Evolutionary conservation across 2,888 invertebrate genomes (phyloP).

Genomic region (Helicoverpa assulta): DNA sequence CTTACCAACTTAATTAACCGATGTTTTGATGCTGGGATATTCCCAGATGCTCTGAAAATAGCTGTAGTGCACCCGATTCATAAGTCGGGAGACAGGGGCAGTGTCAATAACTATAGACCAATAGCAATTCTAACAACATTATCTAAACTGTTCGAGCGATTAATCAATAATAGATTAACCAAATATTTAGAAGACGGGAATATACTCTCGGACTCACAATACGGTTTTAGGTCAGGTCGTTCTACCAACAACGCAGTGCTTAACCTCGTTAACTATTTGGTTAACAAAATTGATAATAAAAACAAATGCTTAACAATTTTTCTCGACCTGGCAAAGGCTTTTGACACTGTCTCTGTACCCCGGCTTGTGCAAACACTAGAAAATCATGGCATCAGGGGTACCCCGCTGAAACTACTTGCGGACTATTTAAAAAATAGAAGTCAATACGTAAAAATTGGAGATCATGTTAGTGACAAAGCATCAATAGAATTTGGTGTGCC

Average conservation of each 20-base stretch:
- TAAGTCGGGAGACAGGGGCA: constrained; percentile 18
- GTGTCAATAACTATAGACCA: constrained; percentile 28
- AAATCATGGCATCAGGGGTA: no score
- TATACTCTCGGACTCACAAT: constrained; percentile 3
- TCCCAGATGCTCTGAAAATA: constrained; percentile 4
- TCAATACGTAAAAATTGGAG: no score
- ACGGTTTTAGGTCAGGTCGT: constrained; percentile 9
- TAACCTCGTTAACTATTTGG: constrained; percentile 1
- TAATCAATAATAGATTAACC: constrained; percentile 11
- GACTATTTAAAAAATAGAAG: no score
- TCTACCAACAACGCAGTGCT: constrained; percentile 14
- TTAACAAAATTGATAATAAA: constrained; percentile 11
- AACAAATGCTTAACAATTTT: no score
- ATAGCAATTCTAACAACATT: constrained; percentile 19
- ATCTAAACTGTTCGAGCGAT: constrained; percentile 15
- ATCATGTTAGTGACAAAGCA: no score
- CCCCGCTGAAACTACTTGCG: no score
- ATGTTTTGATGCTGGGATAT: constrained; percentile 4
- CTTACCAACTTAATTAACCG: constrained; percentile 6
- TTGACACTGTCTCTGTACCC: no score
- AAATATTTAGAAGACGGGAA: constrained; percentile 6
- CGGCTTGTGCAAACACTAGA: no score
- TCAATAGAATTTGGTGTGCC: no score
- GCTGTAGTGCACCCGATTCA: constrained; percentile 16
- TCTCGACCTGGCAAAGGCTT: no score